Evolutionary conservation across 2,113 vertebrate genomes (phyloP).

Genomic region (Oryzias woworae): DNA sequence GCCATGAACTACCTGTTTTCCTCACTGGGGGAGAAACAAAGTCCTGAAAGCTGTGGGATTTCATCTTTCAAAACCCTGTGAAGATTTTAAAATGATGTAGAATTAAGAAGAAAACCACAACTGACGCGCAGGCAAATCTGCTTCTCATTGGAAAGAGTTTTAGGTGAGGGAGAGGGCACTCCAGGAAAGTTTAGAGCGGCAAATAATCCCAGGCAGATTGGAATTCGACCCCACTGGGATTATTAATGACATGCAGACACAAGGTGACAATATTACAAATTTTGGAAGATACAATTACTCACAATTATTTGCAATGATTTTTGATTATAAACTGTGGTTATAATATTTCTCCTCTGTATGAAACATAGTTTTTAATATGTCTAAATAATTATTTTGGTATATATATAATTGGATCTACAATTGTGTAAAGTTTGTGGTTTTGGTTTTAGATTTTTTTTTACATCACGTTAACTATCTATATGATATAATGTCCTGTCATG

Average conservation of each 20-base stretch:
- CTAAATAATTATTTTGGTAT: too few relatives aligned
- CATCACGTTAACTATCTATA: too few relatives aligned
- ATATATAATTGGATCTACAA: too few relatives aligned
- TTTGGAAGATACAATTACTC: neutral
- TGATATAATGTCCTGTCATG: too few relatives aligned
- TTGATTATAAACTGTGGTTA: neutral
- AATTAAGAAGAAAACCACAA: conserved; percentile 66
- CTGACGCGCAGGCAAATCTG: conserved; percentile 56
- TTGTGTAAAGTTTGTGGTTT: too few relatives aligned
- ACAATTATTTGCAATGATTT: neutral
- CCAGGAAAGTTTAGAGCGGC: conserved; percentile 33
- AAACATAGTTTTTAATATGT: too few relatives aligned
- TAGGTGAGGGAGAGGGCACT: conserved; percentile 40
- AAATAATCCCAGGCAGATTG: conserved; percentile 67
- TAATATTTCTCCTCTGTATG: too few relatives aligned
- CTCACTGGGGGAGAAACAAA: conserved; percentile 12
- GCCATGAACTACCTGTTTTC: conserved; percentile 30
- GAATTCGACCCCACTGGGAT: conserved; percentile 19
- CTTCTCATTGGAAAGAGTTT: conserved; percentile 61
- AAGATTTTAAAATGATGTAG: conserved; percentile 58
- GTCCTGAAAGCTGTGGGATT: conserved; percentile 57
- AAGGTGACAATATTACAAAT: conserved; percentile 11
- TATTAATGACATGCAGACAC: conserved; percentile 14
- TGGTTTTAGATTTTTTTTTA: too few relatives aligned
- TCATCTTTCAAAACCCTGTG: conserved; percentile 60